Evolutionary conservation across 2,888 invertebrate species (phyloP).

Genomic region (Dryobotodes eremita): DNA sequence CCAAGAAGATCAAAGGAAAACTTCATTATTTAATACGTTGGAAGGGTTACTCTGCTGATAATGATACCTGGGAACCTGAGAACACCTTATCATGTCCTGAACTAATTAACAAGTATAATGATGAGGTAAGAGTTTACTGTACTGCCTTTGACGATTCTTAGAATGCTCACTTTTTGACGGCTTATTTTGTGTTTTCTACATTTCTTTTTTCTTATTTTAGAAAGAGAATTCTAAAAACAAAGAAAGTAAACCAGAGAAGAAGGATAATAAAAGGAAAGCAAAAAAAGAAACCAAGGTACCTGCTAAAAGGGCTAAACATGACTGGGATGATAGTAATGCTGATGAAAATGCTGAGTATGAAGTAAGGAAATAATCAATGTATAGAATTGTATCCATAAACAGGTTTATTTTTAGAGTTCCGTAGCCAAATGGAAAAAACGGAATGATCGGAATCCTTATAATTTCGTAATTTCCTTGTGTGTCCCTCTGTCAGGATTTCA

Average conservation of each 20-base stretch:
- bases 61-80: conserved; percentile 95
- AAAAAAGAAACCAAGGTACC: conserved; percentile 76
- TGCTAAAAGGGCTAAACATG: conserved; percentile 80
- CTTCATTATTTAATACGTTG: conserved; percentile 94
- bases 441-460: not conserved
- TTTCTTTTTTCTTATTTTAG: conserved; percentile 67
- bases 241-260: conserved; percentile 71
- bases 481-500: not conserved
- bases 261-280: conserved; percentile 80
- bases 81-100: conserved; percentile 93
- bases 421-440: not conserved
- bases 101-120: conserved; percentile 90
- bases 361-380: conserved; percentile 75
- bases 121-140: conserved; percentile 77
- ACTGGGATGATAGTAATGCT: conserved; percentile 85
- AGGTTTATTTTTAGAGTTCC: not conserved
- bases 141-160: not conserved
- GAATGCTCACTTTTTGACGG: not conserved
- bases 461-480: not conserved
- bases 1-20: conserved; percentile 93
- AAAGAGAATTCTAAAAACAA: conserved; percentile 84
- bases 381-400: not conserved
- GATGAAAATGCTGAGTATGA: conserved; percentile 92
- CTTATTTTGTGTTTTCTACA: conserved; percentile 3
- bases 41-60: conserved; percentile 93